Percentiles rank a stretch among this genome's conserved stretches.
Conservation (phyloP, 1,140 invertebrate genomes). For the Lineus longissimus region DNA sequence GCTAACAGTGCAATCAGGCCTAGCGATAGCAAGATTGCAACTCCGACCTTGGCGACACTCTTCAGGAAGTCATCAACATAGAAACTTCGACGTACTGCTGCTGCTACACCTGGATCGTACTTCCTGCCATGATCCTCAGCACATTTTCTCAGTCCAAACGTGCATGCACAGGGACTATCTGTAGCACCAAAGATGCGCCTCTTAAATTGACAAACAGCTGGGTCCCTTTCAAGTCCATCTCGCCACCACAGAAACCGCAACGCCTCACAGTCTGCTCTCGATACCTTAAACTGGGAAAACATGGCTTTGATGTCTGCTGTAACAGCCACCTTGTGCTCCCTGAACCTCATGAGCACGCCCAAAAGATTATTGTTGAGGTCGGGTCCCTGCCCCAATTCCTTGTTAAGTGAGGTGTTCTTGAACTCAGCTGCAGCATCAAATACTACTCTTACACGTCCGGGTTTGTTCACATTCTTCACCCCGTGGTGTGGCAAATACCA, state of each 20-base stretch:
- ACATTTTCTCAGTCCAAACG: slow-evolving; percentile 17
- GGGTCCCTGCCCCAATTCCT: slow-evolving; percentile 33
- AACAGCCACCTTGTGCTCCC: slow-evolving; percentile 23
- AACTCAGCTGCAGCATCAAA: slow-evolving; percentile 25
- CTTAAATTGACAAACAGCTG: slow-evolving; percentile 18
- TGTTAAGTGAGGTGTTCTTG: slow-evolving; percentile 32
- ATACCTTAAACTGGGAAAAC: slow-evolving; percentile 24
- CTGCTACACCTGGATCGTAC: not conserved
- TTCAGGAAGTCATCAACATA: slow-evolving; percentile 25
- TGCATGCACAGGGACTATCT: slow-evolving; percentile 21
- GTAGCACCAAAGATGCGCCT: slow-evolving; percentile 24
- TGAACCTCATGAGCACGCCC: slow-evolving; percentile 27
- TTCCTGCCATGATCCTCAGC: slow-evolving; percentile 11
- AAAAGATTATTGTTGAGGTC: slow-evolving; percentile 41
- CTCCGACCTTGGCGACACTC: not conserved
- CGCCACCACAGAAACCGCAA: slow-evolving; percentile 23
- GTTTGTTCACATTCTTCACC: slow-evolving; percentile 23
- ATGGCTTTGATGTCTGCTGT: slow-evolving; percentile 24
- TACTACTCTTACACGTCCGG: slow-evolving; percentile 22
- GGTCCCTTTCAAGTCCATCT: slow-evolving; percentile 12
- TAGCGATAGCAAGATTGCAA: slow-evolving; percentile 11
- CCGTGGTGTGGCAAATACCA: slow-evolving; percentile 29
- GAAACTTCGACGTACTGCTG: slow-evolving; percentile 16
- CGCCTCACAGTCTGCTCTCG: slow-evolving; percentile 13
- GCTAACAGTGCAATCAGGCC: not conserved